Evolutionary conservation across 2,113 vertebrate genomes (phyloP), one percentile per base, ranked within the genome.

Genomic region (Physeter macrocephalus): DNA sequence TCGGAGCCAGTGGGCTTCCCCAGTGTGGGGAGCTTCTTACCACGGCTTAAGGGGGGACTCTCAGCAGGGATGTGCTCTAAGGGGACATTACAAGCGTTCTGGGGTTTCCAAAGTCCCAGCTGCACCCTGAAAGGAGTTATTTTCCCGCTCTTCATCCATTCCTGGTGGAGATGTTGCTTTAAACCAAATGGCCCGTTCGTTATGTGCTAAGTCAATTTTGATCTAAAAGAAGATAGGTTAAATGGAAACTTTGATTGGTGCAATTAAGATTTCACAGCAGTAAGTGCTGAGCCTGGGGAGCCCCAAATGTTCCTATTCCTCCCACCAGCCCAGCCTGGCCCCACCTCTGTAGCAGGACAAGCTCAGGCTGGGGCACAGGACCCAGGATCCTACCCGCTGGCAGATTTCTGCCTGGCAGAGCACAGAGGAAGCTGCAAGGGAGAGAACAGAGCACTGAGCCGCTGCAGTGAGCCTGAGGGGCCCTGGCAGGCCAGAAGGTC

Each of bases 61-160:
- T 93, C 67, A 15, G 54, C 66, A 29, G 20, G 14, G 25, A 90
- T 14, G 54, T 21, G 49, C 46, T 23, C 89, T 67, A 46, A 59
- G 39, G 82, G 67, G 46, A 82, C 49, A 81, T 54, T 21, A 88
- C 78, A 66, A 66, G 46, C 84, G 29, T 46, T 46, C 64, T 92
- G 34, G 57, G 57, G 67, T 72, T 92, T 90, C 75, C 39, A 9
- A 10, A 41, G 77, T 81, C 92, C 83, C 69, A 89, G 54, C 67
- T 80, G 61, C 15, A 54, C 77, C 57, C 2, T 0, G 86, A 94
- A 84, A 96, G 74, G 75, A 11, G 34, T 23, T n/a, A 7, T 69
- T 92, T 96, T 87, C 86, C 57, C 91, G 69, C 36, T 85, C 89
- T 94, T 81, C 49, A 92, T 82, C 59, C 87, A 91, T 83, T 94